Evolutionary conservation across 2,113 vertebrate species (phyloP).

Genomic region (Ariopsis seemanni): DNA sequence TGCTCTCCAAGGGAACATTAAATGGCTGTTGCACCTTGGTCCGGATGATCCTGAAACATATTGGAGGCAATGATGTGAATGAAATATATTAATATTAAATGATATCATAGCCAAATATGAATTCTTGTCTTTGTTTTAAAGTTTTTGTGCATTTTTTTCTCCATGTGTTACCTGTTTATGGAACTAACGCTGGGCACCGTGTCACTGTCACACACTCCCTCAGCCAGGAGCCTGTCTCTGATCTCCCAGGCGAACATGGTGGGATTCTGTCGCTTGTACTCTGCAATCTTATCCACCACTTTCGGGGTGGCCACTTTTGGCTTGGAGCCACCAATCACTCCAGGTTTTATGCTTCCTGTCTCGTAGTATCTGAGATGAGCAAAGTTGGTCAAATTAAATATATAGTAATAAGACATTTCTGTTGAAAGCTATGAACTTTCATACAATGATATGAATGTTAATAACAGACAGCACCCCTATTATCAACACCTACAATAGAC

Average conservation of each 20-base stretch:
- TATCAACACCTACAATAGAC: background rate
- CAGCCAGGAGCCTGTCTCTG: conserved; percentile 82
- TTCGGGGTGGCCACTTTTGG: conserved; percentile 89
- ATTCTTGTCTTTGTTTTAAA: background rate
- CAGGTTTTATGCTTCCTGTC: conserved; percentile 88
- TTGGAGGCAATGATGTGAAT: background rate
- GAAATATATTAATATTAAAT: background rate
- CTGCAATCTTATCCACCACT: conserved; percentile 88
- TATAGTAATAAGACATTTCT: background rate
- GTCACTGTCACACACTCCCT: conserved; percentile 85
- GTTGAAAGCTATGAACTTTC: background rate
- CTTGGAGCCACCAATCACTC: conserved; percentile 87
- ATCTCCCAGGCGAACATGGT: conserved; percentile 95
- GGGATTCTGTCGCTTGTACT: conserved; percentile 89
- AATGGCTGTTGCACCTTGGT: conserved; percentile 91
- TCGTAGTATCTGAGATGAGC: conserved; percentile 79
- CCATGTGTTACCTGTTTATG: conserved; percentile 80
- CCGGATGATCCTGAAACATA: conserved; percentile 81
- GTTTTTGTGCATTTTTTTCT: background rate
- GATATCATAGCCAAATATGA: background rate
- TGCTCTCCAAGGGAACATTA: conserved; percentile 86
- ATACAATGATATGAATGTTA: background rate
- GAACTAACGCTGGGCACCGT: conserved; percentile 91
- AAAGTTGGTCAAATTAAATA: background rate
- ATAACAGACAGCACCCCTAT: background rate